A percentile compares a stretch with the other conserved stretches of the same genome.
Conservation (phyloP, 2,797 vertebrate species). For the Petrocephalus sullivani region DNA sequence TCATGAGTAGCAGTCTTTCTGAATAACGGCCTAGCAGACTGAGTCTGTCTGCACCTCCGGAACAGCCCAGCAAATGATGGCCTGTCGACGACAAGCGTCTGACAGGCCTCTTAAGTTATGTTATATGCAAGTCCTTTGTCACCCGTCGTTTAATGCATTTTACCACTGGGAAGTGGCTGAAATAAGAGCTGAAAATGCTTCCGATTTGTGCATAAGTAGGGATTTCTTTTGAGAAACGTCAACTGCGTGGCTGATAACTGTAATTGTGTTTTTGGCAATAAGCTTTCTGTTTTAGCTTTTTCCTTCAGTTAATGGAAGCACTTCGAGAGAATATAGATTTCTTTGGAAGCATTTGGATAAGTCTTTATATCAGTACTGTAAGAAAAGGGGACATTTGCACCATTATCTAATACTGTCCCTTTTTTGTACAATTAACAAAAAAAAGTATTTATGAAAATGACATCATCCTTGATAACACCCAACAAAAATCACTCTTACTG, state of each 20-base stretch:
- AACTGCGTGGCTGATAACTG: neutral
- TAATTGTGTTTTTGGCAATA: neutral
- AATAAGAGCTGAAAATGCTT: neutral
- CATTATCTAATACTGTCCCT: neutral
- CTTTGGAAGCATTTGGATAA: neutral
- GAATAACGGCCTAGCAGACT: neutral
- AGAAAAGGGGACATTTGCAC: neutral
- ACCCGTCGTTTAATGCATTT: neutral
- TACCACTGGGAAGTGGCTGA: neutral
- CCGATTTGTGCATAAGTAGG: neutral
- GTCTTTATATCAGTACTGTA: neutral
- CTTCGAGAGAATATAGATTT: neutral
- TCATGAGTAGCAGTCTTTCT: neutral
- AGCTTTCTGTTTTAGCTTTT: neutral
- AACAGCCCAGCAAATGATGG: neutral
- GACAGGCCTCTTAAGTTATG: neutral
- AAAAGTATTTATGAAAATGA: neutral
- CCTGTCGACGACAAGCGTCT: neutral
- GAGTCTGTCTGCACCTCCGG: neutral
- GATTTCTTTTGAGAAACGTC: neutral
- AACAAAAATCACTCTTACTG: neutral
- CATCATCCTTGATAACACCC: neutral
- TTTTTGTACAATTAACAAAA: neutral
- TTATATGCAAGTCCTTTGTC: neutral
- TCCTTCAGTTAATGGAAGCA: neutral